Evolutionary conservation across 2,888 invertebrate species (phyloP).

Genomic region (Ceraclea dissimilis): DNA sequence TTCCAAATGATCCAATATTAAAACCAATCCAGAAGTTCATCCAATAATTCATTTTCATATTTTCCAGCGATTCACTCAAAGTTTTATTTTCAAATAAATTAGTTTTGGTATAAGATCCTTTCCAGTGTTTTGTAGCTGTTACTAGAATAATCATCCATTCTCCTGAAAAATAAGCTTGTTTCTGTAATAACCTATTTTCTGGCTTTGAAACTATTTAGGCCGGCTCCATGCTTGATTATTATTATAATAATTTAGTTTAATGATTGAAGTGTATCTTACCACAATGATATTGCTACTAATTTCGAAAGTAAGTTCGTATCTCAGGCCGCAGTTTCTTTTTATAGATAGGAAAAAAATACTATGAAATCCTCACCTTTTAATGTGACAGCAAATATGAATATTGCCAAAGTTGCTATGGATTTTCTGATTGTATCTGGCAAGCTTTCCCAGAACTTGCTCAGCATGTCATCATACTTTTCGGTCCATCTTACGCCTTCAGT

Average conservation of each 20-base stretch:
- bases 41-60: slow-evolving; percentile 48
- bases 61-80: slow-evolving; percentile 39
- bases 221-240: too few species aligned
- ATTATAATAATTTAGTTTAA: too few species aligned
- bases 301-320: too few species aligned
- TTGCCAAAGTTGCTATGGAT: slow-evolving; percentile 50
- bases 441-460: slow-evolving; percentile 50
- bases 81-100: slow-evolving; percentile 30
- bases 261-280: too few species aligned
- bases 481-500: slow-evolving; percentile 53
- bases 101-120: slow-evolving; percentile 37
- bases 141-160: slow-evolving; percentile 61
- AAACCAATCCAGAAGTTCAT: slow-evolving; percentile 43
- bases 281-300: too few species aligned
- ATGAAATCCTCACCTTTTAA: slow-evolving; percentile 59
- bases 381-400: slow-evolving; percentile 55
- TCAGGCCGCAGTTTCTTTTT: too few species aligned
- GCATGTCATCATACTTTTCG: slow-evolving; percentile 46
- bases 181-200: too few species aligned
- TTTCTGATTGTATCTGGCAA: slow-evolving; percentile 49
- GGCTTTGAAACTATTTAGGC: too few species aligned
- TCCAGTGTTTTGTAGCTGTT: slow-evolving; percentile 51
- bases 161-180: slow-evolving; percentile 51
- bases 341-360: too few species aligned
- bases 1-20: slow-evolving; percentile 46